Evolutionary conservation across 2,888 invertebrate species (phyloP), one percentile per base, ranked within the genome.

Genomic region (Embidobia sp.): DNA sequence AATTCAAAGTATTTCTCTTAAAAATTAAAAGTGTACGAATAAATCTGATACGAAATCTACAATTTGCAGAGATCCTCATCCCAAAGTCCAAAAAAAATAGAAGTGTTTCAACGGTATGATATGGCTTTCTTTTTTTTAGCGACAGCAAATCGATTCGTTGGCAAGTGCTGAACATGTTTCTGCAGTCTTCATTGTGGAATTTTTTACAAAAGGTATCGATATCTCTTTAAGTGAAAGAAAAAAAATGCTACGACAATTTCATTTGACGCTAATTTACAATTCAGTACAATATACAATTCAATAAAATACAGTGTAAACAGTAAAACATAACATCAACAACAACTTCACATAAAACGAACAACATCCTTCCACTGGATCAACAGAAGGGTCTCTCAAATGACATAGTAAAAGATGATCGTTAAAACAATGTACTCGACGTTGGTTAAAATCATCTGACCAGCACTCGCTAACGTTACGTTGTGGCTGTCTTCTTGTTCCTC

Each of bases 371-470:
- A 4, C 6, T 22, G 3, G 6, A 22, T 22, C 2, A 10, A 42
- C 1, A 27, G 22, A 18, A 16, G 16, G 6, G 3, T 22, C 6
- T 29, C 51, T 77, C 82, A 88, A 64, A 88, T 84, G 11, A 83
- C 80, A 61, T 84, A 85, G 57, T 86, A 88, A 6, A 87, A 69
- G 44, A 87, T 59, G 22, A 82, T 70, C 2, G 85, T 86, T 16
- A 88, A 77, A 18, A 86, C 6, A 31, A 87, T 31, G 55, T 86
- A 89, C 16, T 86, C 81, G 18, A 88, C 67, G 69, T 87, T 88
- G 4, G 85, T 81, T 5, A 85, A 19, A 31, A 86, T 74, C 53
- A 83, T 83, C 49, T 85, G 79, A 10, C 85, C 87, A 1, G 86
- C 81, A 46, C 81, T 85, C 53, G 80, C 76, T n/a, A 80, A 55